phyloP scores from a whole-genome alignment of 1,140 invertebrate species.

The Drosophila nebulosa region DNA sequence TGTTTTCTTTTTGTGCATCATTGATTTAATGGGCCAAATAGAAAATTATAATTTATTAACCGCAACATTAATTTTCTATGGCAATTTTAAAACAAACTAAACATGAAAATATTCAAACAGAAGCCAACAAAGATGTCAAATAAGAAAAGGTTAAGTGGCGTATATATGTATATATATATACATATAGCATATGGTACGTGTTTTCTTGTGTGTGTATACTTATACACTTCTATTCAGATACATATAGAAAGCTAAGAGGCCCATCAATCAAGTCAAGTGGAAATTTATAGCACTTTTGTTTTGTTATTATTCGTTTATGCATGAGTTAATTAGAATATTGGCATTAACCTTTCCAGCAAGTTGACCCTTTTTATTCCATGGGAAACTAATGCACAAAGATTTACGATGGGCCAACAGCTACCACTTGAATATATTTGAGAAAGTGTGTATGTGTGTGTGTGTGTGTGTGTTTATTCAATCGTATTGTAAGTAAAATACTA shows the following conservation, averaged over 20 bases:
- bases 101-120: conserved; percentile 4
- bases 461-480: conserved; percentile 35
- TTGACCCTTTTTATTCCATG: conserved; percentile 43
- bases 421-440: neutral
- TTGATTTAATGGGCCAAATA: neutral
- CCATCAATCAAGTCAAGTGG: conserved; percentile 78
- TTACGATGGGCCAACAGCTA: conserved; percentile 37
- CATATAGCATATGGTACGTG: conserved; percentile 6
- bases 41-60: conserved; percentile 22
- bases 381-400: conserved; percentile 63
- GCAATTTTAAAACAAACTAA: conserved; percentile 1
- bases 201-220: conserved; percentile 18
- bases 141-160: conserved; percentile 38
- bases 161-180: neutral
- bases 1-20: neutral
- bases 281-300: conserved; percentile 79
- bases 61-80: conserved; percentile 24
- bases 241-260: conserved; percentile 40
- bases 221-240: neutral
- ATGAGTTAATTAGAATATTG: conserved; percentile 80
- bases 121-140: conserved; percentile 33
- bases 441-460: conserved; percentile 5
- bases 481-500: conserved; percentile 21
- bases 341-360: conserved; percentile 55
- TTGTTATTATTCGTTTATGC: conserved; percentile 80